These are phyloP conservation scores for Drosophila cardini DNA, from an alignment of 1,140 invertebrate genomes.

Conservation along the genomic window DNA sequence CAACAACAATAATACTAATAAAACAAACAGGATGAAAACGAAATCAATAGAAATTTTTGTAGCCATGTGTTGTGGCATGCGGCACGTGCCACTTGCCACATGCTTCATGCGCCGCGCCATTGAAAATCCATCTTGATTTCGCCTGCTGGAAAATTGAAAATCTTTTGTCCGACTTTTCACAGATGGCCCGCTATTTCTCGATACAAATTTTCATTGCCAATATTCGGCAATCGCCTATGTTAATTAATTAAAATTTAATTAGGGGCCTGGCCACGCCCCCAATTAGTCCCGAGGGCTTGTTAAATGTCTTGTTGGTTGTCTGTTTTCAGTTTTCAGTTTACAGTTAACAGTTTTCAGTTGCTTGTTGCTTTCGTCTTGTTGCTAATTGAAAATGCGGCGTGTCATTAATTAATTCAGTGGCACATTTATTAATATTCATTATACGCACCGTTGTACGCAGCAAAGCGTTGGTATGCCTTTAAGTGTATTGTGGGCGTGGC, in stretches of 20 bases:
- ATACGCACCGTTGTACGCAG: conserved; percentile 60
- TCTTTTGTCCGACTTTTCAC: conserved; percentile 12
- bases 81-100: conserved; percentile 33
- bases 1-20: background rate
- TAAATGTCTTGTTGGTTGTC: conserved; percentile 54
- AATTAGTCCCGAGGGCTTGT: conserved; percentile 32
- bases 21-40: background rate
- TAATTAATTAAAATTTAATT: conserved; percentile 83
- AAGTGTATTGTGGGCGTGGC: conserved; percentile 10
- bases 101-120: background rate
- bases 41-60: conserved; percentile 42
- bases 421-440: conserved; percentile 80
- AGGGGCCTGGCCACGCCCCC: conserved; percentile 7
- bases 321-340: background rate
- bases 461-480: background rate
- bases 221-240: conserved; percentile 55
- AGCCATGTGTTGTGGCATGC: conserved; percentile 66
- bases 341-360: too few species aligned
- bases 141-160: conserved; percentile 15
- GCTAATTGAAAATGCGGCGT: conserved; percentile 62
- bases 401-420: conserved; percentile 63
- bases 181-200: conserved; percentile 49
- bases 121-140: conserved; percentile 36
- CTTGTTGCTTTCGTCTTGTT: conserved; percentile 43
- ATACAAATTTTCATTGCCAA: conserved; percentile 29